Conservation (phyloP, 2,888 invertebrate genomes). For the Strigamia crassipes region DNA sequence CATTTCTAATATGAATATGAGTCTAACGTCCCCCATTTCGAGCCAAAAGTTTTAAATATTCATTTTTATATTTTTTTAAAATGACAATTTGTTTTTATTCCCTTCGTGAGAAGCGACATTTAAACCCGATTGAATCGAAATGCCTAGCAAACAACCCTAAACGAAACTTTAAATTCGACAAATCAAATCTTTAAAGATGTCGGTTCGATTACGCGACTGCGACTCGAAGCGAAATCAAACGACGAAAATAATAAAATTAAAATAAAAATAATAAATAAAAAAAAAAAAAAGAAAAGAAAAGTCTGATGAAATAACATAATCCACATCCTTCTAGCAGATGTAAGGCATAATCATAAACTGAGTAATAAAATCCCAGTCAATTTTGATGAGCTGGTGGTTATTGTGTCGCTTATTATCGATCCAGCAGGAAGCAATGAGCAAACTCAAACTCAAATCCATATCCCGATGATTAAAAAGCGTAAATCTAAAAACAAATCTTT, state of each 20-base stretch:
- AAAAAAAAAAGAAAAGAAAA: background rate
- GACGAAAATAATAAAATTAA: background rate
- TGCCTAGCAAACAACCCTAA: background rate
- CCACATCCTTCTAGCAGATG: constrained; percentile 30
- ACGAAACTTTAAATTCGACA: background rate
- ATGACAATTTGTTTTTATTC: background rate
- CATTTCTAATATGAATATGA: constrained; percentile 29
- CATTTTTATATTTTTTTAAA: background rate
- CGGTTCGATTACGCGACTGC: background rate
- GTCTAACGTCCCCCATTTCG: background rate
- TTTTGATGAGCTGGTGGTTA: constrained; percentile 42
- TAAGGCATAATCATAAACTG: constrained; percentile 34
- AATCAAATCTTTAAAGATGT: background rate
- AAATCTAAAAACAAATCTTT: background rate
- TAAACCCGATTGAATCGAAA: background rate
- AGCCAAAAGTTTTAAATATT: background rate
- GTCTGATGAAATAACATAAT: background rate
- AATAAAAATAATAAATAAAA: background rate
- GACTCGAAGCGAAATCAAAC: background rate
- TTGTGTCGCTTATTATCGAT: constrained; percentile 42
- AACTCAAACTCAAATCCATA: constrained; percentile 23
- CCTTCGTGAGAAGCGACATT: background rate
- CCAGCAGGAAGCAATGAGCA: constrained; percentile 24
- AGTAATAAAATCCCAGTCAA: constrained; percentile 40
- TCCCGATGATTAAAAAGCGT: constrained; percentile 4